phyloP scores from a whole-genome alignment of 2,113 vertebrate genomes.

The Mastomys coucha region DNA sequence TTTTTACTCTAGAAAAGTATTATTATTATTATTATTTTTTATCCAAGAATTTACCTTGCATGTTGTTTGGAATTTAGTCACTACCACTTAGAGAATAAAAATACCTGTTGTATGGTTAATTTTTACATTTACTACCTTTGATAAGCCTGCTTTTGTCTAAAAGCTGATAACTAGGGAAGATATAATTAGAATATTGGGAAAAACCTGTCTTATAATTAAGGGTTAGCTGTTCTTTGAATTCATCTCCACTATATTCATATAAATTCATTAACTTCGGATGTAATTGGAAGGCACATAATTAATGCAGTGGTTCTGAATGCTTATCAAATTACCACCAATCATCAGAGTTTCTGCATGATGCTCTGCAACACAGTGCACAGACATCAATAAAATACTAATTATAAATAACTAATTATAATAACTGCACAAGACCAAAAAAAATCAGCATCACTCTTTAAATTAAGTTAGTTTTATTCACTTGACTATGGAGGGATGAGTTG shows the following conservation, averaged over 20 bases:
- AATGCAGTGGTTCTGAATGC: conserved; percentile 85
- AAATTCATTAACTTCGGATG: conserved; percentile 85
- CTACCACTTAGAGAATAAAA: conserved; percentile 33
- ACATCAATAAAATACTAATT: conserved; percentile 88
- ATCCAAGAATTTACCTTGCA: not conserved
- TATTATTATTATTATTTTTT: no score
- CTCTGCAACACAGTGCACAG: conserved; percentile 74
- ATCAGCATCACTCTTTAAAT: conserved; percentile 83
- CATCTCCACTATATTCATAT: conserved; percentile 83
- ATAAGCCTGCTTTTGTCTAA: conserved; percentile 74
- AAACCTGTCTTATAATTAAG: conserved; percentile 83
- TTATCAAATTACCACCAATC: conserved; percentile 87
- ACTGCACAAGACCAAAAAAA: conserved; percentile 79
- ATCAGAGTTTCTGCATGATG: conserved; percentile 79
- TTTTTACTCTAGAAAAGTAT: not conserved
- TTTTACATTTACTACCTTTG: conserved; percentile 68
- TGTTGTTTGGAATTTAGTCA: conserved; percentile 56
- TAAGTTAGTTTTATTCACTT: conserved; percentile 87
- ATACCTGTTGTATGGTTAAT: not conserved
- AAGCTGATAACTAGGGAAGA: conserved; percentile 75
- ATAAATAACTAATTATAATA: conserved; percentile 87
- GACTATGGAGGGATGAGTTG: conserved; percentile 86
- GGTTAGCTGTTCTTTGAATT: conserved; percentile 86
- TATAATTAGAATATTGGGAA: conserved; percentile 82
- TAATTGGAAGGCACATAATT: conserved; percentile 86